A percentile compares a stretch with the other conserved stretches of the same genome.
phyloP scores from a whole-genome alignment of 2,113 vertebrate species.

The Pomatostomus ruficeps region DNA sequence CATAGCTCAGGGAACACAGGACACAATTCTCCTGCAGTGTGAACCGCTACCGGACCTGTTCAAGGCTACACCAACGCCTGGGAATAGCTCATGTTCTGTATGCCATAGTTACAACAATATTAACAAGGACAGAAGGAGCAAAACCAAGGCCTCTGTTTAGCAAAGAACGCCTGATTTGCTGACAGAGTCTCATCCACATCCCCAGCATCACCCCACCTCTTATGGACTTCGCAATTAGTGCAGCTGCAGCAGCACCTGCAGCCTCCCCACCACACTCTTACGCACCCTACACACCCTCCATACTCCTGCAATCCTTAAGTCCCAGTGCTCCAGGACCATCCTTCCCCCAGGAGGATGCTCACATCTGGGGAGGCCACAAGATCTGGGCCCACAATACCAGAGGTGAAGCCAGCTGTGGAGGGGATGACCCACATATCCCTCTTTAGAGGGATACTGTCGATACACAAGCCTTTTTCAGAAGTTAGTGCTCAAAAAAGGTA shows the following conservation, averaged over 20 bases:
- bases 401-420: accelerated
- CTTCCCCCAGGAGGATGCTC: not conserved
- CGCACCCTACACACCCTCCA: not conserved
- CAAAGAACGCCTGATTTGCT: accelerated
- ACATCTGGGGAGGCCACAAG: not conserved
- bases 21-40: not conserved
- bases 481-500: not conserved
- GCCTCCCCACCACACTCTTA: not conserved
- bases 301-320: not conserved
- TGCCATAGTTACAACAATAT: not conserved
- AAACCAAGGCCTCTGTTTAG: not conserved
- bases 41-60: not conserved
- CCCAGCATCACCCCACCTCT: not conserved
- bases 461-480: not conserved
- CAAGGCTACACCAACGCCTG: not conserved
- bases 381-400: not conserved
- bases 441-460: not conserved
- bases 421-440: not conserved
- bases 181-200: not conserved
- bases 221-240: accelerated
- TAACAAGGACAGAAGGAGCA: not conserved
- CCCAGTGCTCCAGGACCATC: accelerated
- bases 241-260: not conserved
- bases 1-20: not conserved
- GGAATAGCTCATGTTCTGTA: not conserved